Evolutionary conservation across 2,797 vertebrate species (phyloP), one percentile per base, ranked within the genome.

Genomic region (Morelia viridis): DNA sequence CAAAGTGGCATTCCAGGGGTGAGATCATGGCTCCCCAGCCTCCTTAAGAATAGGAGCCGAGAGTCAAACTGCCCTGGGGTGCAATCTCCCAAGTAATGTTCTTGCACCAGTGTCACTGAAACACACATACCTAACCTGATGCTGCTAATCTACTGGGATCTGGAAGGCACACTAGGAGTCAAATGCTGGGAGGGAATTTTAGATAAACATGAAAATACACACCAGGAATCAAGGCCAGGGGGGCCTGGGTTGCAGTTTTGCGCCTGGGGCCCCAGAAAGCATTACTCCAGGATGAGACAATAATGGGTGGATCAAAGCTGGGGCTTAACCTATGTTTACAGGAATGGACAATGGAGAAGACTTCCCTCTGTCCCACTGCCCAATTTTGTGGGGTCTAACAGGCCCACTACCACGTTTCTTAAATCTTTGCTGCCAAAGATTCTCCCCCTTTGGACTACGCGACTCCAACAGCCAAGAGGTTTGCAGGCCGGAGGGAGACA

Each of bases 391-490:
- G 17, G 28, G 8, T 57, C 13, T n/a, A 56, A 13, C 26, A 53
- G 2, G 11, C 31, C 17, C 15, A 2, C 84, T 9, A 31, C 15
- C 3, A 0, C 57, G 28, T 0, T 56, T n/a, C 13, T 56, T 56
- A 86, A 8, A 60, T 35, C 35, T 68, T 71, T 0, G 35, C 61
- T 87, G 2, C 60, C 87, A 94, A 93, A 88, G 85, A 87, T 92
- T 91, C 93, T 65, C 76, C 91, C 19, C 80, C 35, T 92, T 91
- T 95, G 92, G 90, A 91, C 94, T 95, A 95, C 95, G 92, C 92
- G 92, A 94, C 96, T 96, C 96, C 95, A 96, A 91, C 94, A 80
- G 41, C 24, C 50, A 24, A 60, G 65, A 53, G 71, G 8, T n/a
- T 53, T 46, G 46, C 28, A 28, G 58, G 46, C 46, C 10, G 1